Base-by-base conservation (phyloP, 1,140 invertebrate genomes). In the Lepidurus packardi region DNA sequence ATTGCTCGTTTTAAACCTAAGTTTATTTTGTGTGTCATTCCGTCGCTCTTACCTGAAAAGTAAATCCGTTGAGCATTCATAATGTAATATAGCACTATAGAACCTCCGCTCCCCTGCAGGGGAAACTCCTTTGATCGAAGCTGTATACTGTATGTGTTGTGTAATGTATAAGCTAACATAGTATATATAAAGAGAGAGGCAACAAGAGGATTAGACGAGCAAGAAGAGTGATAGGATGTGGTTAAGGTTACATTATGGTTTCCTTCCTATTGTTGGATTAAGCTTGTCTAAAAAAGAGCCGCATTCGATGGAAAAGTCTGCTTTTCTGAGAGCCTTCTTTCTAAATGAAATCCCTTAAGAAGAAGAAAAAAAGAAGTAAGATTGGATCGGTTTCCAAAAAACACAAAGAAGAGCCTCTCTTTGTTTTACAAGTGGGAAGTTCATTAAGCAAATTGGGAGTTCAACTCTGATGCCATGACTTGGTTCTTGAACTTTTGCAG, bases 391-490 rank as follows among this genome's bases (percentile, higher is more conserved):
- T 21, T 65, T n/a, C 16, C 53, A n/a, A 13, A 13, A 8, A 0
- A 65, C 21, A 65, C 53, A 65, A 21, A 65, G 53, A 21, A 65
- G 53, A 21, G 3, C 53, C 53, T 34, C 34, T 34, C 34, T 65
- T 65, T 65, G 53, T 65, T 65, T 65, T 21, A 65, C 53, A 65
- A 65, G 53, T 65, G 53, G 53, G 21, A 65, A 65, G 53, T 65
- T 65, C 53, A 65, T 65, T 65, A 65, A 65, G 53, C 53, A 65
- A 65, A 65, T 65, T 65, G 53, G 53, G 53, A 65, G 53, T 65
- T 65, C 9, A 5, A 65, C 53, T 0, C 53, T 4, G 21, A 7
- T 47, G 10, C 45, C 45, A 10, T 47, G 45, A 47, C 45, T 47
- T 47, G 45, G 45, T 65, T 65, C 53, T 65, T 65, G 16, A 65